A percentile compares a stretch with the other conserved stretches of the same genome.
These are phyloP conservation scores for Pseudopleuronectes americanus DNA, from an alignment of 2,797 vertebrate species.

Conservation along the genomic window DNA sequence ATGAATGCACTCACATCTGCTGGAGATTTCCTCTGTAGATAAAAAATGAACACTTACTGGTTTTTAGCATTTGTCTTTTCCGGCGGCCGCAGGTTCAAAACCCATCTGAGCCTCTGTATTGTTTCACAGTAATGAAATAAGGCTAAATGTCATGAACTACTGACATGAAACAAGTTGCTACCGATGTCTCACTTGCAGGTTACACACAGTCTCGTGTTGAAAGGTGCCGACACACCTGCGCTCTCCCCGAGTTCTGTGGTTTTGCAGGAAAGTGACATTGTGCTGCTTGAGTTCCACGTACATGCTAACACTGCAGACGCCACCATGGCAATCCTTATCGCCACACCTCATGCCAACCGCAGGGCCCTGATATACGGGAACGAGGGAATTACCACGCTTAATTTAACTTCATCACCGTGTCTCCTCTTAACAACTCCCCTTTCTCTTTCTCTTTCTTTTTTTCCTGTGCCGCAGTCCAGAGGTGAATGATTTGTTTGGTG, in stretches of 20 bases:
- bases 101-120: conserved; percentile 14
- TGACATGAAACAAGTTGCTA: not conserved
- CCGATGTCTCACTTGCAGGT: not conserved
- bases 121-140: too few species aligned
- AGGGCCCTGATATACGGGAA: conserved; percentile 21
- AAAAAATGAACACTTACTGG: conserved; percentile 54
- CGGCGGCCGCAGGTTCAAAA: conserved; percentile 8
- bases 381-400: conserved; percentile 54
- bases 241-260: not conserved
- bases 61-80: conserved; percentile 17
- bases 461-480: conserved; percentile 25
- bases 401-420: conserved; percentile 74
- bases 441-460: not conserved
- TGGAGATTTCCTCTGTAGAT: conserved; percentile 65
- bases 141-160: not conserved
- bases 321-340: conserved; percentile 33
- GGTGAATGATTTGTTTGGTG: conserved; percentile 71
- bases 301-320: conserved; percentile 16
- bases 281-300: conserved; percentile 7
- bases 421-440: not conserved
- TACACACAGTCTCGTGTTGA: not conserved
- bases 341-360: conserved; percentile 1
- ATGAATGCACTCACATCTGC: conserved; percentile 59
- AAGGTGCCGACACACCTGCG: conserved; percentile 20
- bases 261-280: conserved; percentile 4